Percentiles rank a stretch among this genome's conserved stretches.
These are phyloP conservation scores for Castor canadensis DNA, from an alignment of 2,113 vertebrate genomes.

Conservation along the genomic window DNA sequence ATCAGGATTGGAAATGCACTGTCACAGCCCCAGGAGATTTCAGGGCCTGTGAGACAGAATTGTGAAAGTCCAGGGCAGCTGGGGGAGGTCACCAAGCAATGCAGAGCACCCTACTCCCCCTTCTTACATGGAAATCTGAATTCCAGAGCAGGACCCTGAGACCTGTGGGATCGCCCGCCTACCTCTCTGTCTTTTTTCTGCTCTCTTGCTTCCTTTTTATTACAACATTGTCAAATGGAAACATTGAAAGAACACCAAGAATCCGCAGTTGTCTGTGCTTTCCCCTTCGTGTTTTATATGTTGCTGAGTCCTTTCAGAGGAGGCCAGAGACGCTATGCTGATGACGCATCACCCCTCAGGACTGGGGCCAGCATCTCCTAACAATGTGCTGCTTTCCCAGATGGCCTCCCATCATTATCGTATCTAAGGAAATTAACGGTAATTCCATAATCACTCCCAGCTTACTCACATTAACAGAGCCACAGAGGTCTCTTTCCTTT, in stretches of 20 bases:
- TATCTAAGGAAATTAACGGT: background rate
- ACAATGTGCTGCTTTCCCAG: background rate
- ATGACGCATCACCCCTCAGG: background rate
- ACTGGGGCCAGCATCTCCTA: background rate
- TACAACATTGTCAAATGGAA: background rate
- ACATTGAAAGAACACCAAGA: background rate
- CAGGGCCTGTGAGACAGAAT: background rate
- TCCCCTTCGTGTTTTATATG: fast-evolving
- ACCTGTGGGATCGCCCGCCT: background rate
- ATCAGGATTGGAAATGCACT: background rate
- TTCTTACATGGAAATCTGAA: background rate
- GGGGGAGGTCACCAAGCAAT: background rate
- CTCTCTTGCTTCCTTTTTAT: background rate
- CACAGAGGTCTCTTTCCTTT: background rate
- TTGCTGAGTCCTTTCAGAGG: background rate
- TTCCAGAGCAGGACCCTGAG: background rate
- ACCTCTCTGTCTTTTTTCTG: background rate
- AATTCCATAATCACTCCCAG: background rate
- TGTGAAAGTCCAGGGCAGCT: background rate
- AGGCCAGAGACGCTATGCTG: background rate
- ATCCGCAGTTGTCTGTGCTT: background rate
- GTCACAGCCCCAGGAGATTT: background rate
- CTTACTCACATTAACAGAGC: background rate
- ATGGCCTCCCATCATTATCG: background rate
- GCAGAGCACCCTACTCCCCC: background rate